phyloP scores from a whole-genome alignment of 2,888 invertebrate species.

The Lagria hirta region DNA sequence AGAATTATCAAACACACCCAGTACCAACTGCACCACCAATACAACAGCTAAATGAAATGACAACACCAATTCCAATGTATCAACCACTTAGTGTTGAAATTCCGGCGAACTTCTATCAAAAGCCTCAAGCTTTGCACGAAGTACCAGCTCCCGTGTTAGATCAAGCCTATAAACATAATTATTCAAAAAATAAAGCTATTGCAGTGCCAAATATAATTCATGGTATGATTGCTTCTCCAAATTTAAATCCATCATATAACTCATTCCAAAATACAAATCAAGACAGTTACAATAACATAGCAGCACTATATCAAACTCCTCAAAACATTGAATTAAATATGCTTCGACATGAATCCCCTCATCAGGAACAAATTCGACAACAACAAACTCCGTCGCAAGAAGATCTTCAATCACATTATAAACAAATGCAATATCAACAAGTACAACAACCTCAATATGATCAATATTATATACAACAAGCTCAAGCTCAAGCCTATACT shows the following conservation, averaged over 20 bases:
- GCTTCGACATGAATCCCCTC: too few species aligned
- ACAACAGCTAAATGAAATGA: neutral
- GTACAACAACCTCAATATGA: neutral
- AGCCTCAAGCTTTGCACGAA: conserved; percentile 23
- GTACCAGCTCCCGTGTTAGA: conserved; percentile 21
- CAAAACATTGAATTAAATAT: conserved; percentile 1
- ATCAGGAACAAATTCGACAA: too few species aligned
- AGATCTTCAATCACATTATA: too few species aligned
- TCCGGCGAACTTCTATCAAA: conserved; percentile 10
- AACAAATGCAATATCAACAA: too few species aligned
- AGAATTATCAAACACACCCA: too few species aligned
- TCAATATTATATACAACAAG: too few species aligned
- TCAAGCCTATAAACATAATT: conserved; percentile 2
- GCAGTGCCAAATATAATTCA: conserved; percentile 11
- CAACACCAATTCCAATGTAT: neutral
- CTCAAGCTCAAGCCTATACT: too few species aligned
- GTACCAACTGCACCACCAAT: too few species aligned
- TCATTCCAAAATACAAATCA: neutral
- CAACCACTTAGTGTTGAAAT: conserved; percentile 10
- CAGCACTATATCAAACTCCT: neutral
- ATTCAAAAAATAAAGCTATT: conserved; percentile 2
- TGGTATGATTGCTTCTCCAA: conserved; percentile 9
- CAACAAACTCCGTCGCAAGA: too few species aligned
- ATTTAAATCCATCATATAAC: conserved; percentile 5
- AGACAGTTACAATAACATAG: neutral